Percentiles rank a stretch among this genome's conserved stretches.
Evolutionary conservation across 2,113 vertebrate species (phyloP).

Genomic region (Barnardius zonarius): DNA sequence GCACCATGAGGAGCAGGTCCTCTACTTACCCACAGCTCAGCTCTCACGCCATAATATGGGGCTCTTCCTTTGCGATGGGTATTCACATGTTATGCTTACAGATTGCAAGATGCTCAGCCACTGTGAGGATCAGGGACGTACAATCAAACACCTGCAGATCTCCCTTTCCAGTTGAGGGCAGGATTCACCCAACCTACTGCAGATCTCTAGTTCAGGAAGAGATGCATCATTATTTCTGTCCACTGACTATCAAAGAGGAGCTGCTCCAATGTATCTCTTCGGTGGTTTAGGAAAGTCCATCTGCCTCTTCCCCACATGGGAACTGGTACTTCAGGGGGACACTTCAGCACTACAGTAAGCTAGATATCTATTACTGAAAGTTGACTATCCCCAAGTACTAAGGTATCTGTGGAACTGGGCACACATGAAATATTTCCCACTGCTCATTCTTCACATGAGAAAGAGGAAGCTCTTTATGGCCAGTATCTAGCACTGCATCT

Average conservation of each 20-base stretch:
- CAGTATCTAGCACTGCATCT: background rate
- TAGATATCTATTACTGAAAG: background rate
- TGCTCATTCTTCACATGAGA: background rate
- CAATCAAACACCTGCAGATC: background rate
- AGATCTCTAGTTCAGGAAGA: background rate
- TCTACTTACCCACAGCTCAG: background rate
- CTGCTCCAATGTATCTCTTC: background rate
- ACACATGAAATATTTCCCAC: background rate
- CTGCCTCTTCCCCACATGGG: background rate
- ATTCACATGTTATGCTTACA: fast-evolving
- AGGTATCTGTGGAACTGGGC: background rate
- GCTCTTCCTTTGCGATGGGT: background rate
- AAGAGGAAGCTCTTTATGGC: background rate
- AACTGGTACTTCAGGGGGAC: background rate
- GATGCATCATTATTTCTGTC: background rate
- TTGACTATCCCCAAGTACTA: background rate
- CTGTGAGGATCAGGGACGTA: background rate
- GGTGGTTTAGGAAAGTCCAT: background rate
- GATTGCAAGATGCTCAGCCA: background rate
- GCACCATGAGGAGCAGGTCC: background rate
- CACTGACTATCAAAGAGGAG: background rate
- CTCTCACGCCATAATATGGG: background rate
- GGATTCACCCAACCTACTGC: background rate
- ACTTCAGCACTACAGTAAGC: background rate
- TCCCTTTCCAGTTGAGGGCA: background rate